These are phyloP conservation scores for Prenolepis imparis DNA, from an alignment of 2,888 invertebrate species.

Conservation along the genomic window DNA sequence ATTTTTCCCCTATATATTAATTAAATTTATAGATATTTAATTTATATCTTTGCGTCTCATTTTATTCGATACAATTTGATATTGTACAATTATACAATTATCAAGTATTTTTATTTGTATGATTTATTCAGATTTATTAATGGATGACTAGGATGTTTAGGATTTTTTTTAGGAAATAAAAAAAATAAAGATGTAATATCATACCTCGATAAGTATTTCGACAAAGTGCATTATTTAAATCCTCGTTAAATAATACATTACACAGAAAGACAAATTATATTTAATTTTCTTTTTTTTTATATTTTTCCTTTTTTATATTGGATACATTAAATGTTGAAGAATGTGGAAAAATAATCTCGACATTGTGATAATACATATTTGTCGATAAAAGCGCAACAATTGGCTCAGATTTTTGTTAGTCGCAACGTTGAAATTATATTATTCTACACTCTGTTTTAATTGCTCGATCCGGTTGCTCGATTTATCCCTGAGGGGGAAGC, in stretches of 20 bases:
- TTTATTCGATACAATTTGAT: background rate
- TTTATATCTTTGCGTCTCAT: background rate
- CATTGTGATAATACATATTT: background rate
- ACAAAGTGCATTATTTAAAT: background rate
- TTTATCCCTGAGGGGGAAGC: conserved; percentile 51
- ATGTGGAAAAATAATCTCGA: background rate
- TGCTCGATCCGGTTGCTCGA: background rate
- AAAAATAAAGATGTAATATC: conserved; percentile 11
- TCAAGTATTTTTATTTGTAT: too few species aligned
- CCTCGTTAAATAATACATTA: background rate
- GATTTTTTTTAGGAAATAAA: background rate
- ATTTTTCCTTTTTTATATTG: background rate
- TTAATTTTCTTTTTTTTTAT: background rate
- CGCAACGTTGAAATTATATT: background rate
- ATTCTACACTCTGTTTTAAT: background rate
- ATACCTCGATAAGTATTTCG: background rate
- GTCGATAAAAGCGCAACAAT: background rate
- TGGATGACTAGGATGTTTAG: background rate
- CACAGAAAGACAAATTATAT: background rate
- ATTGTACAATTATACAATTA: too few species aligned
- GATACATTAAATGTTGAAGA: background rate
- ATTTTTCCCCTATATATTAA: background rate
- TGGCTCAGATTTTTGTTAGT: background rate
- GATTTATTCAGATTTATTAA: too few species aligned
- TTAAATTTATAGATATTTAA: background rate